phyloP scores from a whole-genome alignment of 2,797 vertebrate genomes.

The Chaunax sp. region DNA sequence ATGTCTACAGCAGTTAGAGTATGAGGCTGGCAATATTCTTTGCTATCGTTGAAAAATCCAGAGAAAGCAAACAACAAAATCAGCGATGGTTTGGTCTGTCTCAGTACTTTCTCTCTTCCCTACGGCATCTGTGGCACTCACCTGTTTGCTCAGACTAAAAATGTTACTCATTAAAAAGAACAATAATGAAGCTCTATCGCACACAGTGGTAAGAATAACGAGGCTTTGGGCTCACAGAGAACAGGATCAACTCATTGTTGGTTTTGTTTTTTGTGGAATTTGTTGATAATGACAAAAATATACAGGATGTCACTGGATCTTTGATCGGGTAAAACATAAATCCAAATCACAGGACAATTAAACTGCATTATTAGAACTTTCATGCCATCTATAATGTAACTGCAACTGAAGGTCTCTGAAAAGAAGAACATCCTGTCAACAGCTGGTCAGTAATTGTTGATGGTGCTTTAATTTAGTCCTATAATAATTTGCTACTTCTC shows the following conservation, averaged over 20 bases:
- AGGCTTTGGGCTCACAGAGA: no score
- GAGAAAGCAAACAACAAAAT: background rate
- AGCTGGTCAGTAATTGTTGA: background rate
- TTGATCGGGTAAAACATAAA: background rate
- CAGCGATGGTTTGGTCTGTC: background rate
- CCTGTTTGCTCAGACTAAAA: background rate
- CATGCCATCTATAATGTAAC: no score
- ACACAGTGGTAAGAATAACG: no score
- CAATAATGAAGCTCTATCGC: background rate
- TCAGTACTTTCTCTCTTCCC: background rate
- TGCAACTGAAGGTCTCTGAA: no score
- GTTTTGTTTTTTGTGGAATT: conserved; percentile 4
- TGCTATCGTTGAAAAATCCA: no score
- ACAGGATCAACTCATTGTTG: background rate
- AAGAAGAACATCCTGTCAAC: no score
- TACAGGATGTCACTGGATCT: background rate
- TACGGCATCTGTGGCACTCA: background rate
- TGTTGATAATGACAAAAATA: background rate
- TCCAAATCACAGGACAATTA: background rate
- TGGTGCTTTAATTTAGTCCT: background rate
- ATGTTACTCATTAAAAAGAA: background rate
- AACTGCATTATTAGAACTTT: no score
- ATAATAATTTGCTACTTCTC: background rate
- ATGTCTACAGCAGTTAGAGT: conserved; percentile 2
- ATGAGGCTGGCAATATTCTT: background rate